Percentiles rank a stretch among this genome's conserved stretches.
phyloP scores from a whole-genome alignment of 2,888 invertebrate species.

The Drosophila setosimentum region DNA sequence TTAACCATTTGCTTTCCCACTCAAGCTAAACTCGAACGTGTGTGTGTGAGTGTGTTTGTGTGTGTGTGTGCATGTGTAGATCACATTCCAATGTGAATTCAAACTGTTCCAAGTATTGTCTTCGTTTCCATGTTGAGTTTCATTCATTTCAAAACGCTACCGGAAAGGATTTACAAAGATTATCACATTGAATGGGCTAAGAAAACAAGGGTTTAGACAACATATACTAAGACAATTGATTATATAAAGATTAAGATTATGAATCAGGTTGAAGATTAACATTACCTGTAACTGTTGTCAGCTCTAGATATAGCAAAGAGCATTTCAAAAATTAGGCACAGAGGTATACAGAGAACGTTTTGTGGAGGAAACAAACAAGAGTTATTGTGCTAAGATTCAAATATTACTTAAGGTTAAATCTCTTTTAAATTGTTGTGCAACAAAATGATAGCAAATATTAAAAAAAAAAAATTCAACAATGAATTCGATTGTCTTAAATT shows the following conservation, averaged over 20 bases:
- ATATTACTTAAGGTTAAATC: background rate
- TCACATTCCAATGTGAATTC: conserved; percentile 18
- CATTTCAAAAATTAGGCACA: background rate
- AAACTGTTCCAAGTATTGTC: conserved; percentile 10
- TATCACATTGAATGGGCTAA: conserved; percentile 12
- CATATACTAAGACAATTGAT: conserved; percentile 3
- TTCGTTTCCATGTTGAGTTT: background rate
- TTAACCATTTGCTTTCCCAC: conserved; percentile 36
- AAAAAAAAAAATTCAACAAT: too few species aligned
- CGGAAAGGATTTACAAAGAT: conserved; percentile 36
- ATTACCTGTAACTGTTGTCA: background rate
- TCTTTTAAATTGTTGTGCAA: background rate
- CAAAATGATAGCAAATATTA: background rate
- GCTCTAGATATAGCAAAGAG: background rate
- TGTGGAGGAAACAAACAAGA: background rate
- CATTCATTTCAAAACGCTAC: conserved; percentile 9
- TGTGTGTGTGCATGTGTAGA: background rate
- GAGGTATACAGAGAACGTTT: background rate
- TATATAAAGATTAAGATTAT: conserved; percentile 15
- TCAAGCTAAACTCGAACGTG: background rate
- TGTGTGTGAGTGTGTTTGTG: background rate
- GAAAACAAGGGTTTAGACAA: background rate
- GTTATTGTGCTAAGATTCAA: too few species aligned
- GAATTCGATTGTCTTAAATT: background rate
- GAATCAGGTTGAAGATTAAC: background rate